Percentiles rank a stretch among this genome's conserved stretches.
phyloP scores from a whole-genome alignment of 1,140 invertebrate species.

The Ruditapes philippinarum region DNA sequence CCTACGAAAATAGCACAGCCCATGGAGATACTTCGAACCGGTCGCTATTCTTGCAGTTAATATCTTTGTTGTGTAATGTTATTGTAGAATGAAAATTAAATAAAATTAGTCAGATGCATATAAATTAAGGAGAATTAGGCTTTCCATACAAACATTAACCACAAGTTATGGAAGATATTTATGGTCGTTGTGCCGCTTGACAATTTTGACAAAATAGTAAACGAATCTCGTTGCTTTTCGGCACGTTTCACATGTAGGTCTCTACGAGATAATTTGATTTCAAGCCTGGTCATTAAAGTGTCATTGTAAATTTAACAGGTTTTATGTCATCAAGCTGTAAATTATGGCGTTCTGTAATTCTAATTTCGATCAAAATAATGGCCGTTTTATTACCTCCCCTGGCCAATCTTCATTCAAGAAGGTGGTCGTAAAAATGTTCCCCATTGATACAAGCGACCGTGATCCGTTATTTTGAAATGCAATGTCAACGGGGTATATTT shows the following conservation, averaged over 20 bases:
- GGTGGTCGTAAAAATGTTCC: slow-evolving; percentile 57
- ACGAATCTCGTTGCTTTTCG: background rate
- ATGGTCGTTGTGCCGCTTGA: too few relatives aligned
- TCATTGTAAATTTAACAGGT: slow-evolving; percentile 64
- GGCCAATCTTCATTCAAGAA: slow-evolving; percentile 23
- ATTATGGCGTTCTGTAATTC: slow-evolving; percentile 61
- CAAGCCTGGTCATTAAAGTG: slow-evolving; percentile 58
- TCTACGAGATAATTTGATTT: slow-evolving; percentile 42
- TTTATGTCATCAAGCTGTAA: slow-evolving; percentile 62
- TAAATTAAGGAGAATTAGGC: too few relatives aligned
- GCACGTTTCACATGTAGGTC: slow-evolving; percentile 16
- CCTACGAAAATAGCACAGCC: too few relatives aligned
- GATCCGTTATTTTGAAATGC: slow-evolving; percentile 57
- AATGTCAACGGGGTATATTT: slow-evolving; percentile 38
- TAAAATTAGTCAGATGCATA: too few relatives aligned
- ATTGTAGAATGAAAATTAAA: too few relatives aligned
- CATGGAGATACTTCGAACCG: too few relatives aligned
- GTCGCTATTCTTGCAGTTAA: too few relatives aligned
- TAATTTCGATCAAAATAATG: slow-evolving; percentile 55
- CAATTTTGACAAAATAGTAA: background rate
- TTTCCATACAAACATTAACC: too few relatives aligned
- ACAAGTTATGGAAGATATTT: too few relatives aligned
- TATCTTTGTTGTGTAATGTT: too few relatives aligned
- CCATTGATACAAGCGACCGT: slow-evolving; percentile 15
- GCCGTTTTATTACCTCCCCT: slow-evolving; percentile 39